Base-by-base conservation (phyloP, 2,888 invertebrate species). In the Julus scanicus region DNA sequence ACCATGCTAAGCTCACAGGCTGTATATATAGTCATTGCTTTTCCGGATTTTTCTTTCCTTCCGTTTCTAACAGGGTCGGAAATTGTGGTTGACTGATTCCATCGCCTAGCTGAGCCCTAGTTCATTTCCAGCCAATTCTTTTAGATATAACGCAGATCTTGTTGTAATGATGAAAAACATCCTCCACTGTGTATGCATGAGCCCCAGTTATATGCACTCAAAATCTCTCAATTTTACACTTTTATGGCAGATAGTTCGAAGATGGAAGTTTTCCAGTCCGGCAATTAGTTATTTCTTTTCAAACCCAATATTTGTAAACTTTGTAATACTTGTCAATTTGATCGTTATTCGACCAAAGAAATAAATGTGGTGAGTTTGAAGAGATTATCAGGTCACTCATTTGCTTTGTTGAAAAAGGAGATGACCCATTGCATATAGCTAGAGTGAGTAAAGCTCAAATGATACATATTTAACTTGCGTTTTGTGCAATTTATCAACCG, bases 81-180 rank as follows among this genome's bases (percentile, higher is more conserved):
- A 86, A 49, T 86, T 86, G 86, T 86, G 86, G 86, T 86, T 49
- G 86, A 49, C 86, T 86, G 86, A 86, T 86, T 49, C 44, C 49
- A 86, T 86, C 86, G 49, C 86, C 86, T 86, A 48, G 48, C 84
- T 84, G 39, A 40, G 39, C 84, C 40, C 39, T 37, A 84, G 40
- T 84, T 84, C 84, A 84, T 44, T 84, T 84, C 57, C 84, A 84
- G 84, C 84, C 84, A 84, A 44, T 63, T 44, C 84, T 84, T 84
- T 84, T 37, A 84, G 84, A 84, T 84, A 84, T 17, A 63, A 84
- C 84, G 40, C 84, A 29, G 57, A 63, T 63, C 57, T 63, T 63
- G 57, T 63, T 63, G 57, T 63, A 63, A 63, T 63, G 57, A 63
- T n/a, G 57, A 63, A 63, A 63, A 63, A 63, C 57, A 63, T 63